These are phyloP conservation scores for Mus minutoides DNA, from an alignment of 2,797 vertebrate species.

Conservation along the genomic window DNA sequence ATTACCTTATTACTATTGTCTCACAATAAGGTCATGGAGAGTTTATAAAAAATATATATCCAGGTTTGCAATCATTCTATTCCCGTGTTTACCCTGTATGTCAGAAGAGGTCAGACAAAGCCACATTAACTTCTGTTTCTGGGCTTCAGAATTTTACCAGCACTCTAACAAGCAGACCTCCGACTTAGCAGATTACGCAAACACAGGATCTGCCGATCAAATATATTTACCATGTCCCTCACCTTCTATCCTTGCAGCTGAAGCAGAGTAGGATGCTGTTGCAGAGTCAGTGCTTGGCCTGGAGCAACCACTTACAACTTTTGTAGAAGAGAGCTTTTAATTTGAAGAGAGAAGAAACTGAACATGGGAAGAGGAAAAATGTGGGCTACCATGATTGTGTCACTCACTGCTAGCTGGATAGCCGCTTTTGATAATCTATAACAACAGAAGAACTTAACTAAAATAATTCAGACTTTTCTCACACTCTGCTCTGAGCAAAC, in stretches of 20 bases:
- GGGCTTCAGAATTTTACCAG: not conserved
- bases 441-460: not conserved
- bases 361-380: not conserved
- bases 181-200: not conserved
- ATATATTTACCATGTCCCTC: not conserved
- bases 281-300: not conserved
- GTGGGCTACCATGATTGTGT: not conserved
- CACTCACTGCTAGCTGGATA: not conserved
- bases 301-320: not conserved
- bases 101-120: not conserved
- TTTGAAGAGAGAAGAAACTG: not conserved
- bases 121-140: not conserved
- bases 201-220: not conserved
- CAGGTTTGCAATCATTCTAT: not conserved
- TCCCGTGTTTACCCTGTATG: not conserved
- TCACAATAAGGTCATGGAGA: not conserved
- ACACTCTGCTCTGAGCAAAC: not conserved
- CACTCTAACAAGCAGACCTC: not conserved
- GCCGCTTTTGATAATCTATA: not conserved
- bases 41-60: not conserved
- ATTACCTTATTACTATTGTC: not conserved
- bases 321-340: not conserved
- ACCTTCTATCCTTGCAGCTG: not conserved
- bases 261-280: not conserved
- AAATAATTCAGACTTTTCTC: not conserved